Evolutionary conservation across 37 sponge, comb jelly and placozoan genomes (phyloP).

Genomic region (Aplysina aerophoba): DNA sequence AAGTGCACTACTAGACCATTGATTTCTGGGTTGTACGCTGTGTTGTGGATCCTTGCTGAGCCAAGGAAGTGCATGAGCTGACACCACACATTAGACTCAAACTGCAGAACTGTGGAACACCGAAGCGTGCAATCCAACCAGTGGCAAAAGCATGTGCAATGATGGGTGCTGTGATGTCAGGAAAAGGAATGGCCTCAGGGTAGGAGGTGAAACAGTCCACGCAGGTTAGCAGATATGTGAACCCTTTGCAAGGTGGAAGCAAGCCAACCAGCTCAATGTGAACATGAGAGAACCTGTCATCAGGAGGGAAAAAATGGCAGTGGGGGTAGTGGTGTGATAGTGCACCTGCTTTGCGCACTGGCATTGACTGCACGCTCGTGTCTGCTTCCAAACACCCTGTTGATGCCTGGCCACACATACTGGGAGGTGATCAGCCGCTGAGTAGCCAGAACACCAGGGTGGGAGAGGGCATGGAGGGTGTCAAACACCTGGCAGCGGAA

Average conservation of each 20-base stretch:
- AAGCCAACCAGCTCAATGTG: conserved; percentile 65
- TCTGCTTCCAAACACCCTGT: no score
- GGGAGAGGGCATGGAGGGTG: conserved; percentile 38
- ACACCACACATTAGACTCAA: conserved; percentile 7
- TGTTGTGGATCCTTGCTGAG: neutral
- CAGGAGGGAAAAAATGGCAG: conserved; percentile 30
- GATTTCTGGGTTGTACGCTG: conserved; percentile 44
- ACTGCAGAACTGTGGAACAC: no score
- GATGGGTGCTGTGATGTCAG: no score
- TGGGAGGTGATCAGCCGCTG: conserved; percentile 36
- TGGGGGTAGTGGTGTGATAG: conserved; percentile 47
- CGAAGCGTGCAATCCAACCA: no score
- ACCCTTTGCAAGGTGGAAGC: conserved; percentile 49
- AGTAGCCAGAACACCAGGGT: conserved; percentile 51
- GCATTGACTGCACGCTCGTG: conserved; percentile 43
- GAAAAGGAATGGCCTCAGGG: no score
- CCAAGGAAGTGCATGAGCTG: conserved; percentile 38
- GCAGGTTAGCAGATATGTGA: conserved; percentile 58
- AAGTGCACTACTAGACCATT: conserved; percentile 37
- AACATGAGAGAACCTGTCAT: conserved; percentile 45
- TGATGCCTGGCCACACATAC: conserved; percentile 44
- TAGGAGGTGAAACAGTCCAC: no score
- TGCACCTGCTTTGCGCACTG: conserved; percentile 53
- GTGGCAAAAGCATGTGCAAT: no score
- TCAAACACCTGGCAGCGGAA: conserved; percentile 31